Conservation (phyloP, 2,797 vertebrate species). For the Saxicola maurus region DNA sequence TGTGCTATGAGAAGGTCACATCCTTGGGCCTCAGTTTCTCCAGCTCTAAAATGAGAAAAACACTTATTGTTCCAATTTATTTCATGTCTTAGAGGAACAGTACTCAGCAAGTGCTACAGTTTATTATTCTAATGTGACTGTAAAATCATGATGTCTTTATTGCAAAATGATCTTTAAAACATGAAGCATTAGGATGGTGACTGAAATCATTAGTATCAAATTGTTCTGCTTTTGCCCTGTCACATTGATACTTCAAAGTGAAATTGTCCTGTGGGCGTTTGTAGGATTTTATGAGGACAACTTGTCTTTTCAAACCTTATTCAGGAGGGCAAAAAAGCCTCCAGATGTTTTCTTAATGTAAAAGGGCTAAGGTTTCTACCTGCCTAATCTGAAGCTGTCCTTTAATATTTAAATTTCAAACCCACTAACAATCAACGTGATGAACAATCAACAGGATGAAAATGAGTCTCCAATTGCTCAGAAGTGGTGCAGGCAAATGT, state of each 20-base stretch:
- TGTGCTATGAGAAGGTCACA: neutral
- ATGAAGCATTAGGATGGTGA: slow-evolving; percentile 62
- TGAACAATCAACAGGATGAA: neutral
- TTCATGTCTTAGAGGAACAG: slow-evolving; percentile 23
- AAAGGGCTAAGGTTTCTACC: neutral
- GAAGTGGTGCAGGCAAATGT: neutral
- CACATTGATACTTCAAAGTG: slow-evolving; percentile 56
- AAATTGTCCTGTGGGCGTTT: slow-evolving; percentile 54
- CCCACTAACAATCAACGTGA: neutral
- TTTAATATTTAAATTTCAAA: slow-evolving; percentile 37
- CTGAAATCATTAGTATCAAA: slow-evolving; percentile 64
- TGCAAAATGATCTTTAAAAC: slow-evolving; percentile 64
- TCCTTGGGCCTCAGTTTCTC: slow-evolving; percentile 11
- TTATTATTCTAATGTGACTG: slow-evolving; percentile 62
- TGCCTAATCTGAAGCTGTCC: neutral
- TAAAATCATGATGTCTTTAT: slow-evolving; percentile 63
- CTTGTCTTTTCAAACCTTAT: slow-evolving; percentile 43
- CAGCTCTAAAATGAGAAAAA: neutral
- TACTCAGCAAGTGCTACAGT: neutral
- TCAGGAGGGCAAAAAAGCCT: slow-evolving; percentile 5
- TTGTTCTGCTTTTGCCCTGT: slow-evolving; percentile 61
- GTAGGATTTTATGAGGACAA: slow-evolving; percentile 35
- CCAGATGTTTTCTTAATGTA: slow-evolving; percentile 33
- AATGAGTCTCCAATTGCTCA: neutral
- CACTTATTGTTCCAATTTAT: slow-evolving; percentile 15